A percentile compares a stretch with the other conserved stretches of the same genome.
Evolutionary conservation across 2,113 vertebrate genomes (phyloP).

Genomic region (Probosciger aterrimus): DNA sequence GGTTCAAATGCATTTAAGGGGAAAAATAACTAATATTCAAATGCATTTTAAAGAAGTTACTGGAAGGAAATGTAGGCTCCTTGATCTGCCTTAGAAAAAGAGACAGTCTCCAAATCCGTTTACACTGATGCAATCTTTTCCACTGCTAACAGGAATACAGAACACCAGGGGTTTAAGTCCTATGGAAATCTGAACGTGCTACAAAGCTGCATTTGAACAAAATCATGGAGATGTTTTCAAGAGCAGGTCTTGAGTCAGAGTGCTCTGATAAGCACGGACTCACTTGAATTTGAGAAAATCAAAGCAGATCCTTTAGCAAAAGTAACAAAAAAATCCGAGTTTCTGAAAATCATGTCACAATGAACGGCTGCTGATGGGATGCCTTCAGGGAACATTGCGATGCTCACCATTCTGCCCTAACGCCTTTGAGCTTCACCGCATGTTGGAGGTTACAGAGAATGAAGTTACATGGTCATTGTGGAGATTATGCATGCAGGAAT

Average conservation of each 20-base stretch:
- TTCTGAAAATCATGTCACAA: background rate
- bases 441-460: rapidly evolving
- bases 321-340: background rate
- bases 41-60: background rate
- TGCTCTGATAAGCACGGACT: background rate
- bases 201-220: background rate
- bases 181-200: background rate
- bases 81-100: background rate
- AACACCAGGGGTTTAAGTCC: background rate
- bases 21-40: background rate
- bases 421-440: background rate
- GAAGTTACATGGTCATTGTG: background rate
- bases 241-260: rapidly evolving
- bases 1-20: background rate
- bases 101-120: background rate
- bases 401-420: background rate
- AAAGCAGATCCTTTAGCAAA: background rate
- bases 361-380: background rate
- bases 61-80: background rate
- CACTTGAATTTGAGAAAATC: background rate
- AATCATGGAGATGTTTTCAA: rapidly evolving
- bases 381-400: background rate
- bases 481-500: background rate
- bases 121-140: background rate
- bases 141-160: background rate